Evolutionary conservation across 1,140 invertebrate genomes (phyloP).

Genomic region (Diploscapter pachys): DNA sequence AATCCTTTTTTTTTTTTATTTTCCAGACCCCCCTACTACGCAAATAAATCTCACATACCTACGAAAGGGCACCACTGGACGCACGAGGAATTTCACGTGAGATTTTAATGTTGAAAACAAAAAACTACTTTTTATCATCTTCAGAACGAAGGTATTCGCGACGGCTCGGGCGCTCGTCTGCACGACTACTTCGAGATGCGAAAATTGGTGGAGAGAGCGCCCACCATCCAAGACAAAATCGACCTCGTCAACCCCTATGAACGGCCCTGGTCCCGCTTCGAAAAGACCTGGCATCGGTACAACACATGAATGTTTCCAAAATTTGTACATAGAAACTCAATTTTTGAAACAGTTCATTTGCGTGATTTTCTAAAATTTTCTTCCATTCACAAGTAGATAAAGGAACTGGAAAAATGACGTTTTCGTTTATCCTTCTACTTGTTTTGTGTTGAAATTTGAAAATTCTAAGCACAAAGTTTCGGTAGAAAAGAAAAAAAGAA

Average conservation of each 20-base stretch:
- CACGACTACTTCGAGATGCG: slow-evolving; percentile 52
- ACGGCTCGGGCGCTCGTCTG: slow-evolving; percentile 41
- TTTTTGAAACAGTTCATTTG: too few relatives aligned
- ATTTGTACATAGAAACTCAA: background rate
- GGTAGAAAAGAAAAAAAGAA: too few relatives aligned
- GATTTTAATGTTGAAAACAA: slow-evolving; percentile 7
- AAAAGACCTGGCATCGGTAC: slow-evolving; percentile 55
- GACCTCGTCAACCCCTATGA: slow-evolving; percentile 57
- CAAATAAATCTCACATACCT: slow-evolving; percentile 20
- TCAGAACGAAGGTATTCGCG: slow-evolving; percentile 31
- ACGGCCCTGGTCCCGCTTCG: slow-evolving; percentile 44
- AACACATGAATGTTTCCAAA: slow-evolving; percentile 3
- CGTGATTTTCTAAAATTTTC: too few relatives aligned
- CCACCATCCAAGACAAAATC: slow-evolving; percentile 52
- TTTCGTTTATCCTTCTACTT: too few relatives aligned
- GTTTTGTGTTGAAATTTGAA: too few relatives aligned
- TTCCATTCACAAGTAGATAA: too few relatives aligned
- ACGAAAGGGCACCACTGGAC: slow-evolving; percentile 32
- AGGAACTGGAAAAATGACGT: too few relatives aligned
- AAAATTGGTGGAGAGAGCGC: slow-evolving; percentile 45
- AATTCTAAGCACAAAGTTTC: too few relatives aligned
- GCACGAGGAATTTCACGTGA: slow-evolving; percentile 37
- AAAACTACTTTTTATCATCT: slow-evolving; percentile 23
- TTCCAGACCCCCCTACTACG: slow-evolving; percentile 34
- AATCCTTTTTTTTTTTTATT: too few relatives aligned